A percentile compares a stretch with the other conserved stretches of the same genome.
phyloP scores from a whole-genome alignment of 2,113 vertebrate genomes.

The Daphoenositta chrysoptera region DNA sequence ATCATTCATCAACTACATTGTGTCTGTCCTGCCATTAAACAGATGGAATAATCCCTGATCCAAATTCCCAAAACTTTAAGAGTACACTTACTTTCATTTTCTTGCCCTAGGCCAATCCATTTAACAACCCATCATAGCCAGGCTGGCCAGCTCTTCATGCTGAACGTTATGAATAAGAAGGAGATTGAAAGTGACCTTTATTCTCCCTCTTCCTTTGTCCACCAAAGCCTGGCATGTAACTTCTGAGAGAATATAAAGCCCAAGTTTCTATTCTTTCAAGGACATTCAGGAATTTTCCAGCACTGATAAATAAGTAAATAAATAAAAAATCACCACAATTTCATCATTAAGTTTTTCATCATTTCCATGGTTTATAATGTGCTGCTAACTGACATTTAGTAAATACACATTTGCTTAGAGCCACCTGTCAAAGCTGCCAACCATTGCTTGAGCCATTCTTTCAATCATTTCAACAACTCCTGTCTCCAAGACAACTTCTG shows the following conservation, averaged over 20 bases:
- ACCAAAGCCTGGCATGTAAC: neutral
- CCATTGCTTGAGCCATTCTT: neutral
- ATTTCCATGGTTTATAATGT: neutral
- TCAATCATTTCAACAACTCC: neutral
- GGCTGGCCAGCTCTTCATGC: neutral
- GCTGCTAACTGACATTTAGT: neutral
- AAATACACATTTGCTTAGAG: neutral
- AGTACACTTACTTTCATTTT: slow-evolving; percentile 10
- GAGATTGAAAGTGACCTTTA: slow-evolving; percentile 14
- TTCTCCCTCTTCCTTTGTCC: neutral
- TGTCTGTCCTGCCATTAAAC: neutral
- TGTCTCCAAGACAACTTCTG: neutral
- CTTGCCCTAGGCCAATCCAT: slow-evolving; percentile 40
- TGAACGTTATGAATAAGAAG: neutral
- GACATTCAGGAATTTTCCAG: neutral
- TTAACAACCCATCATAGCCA: neutral
- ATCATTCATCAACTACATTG: neutral
- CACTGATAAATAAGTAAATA: neutral
- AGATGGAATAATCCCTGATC: slow-evolving; percentile 17
- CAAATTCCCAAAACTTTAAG: slow-evolving; percentile 34
- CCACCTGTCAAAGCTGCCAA: neutral
- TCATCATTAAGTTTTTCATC: neutral
- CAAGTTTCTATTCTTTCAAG: neutral
- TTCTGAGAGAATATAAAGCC: neutral
- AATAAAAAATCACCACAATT: neutral